These are phyloP conservation scores for Virgularia gustaviana DNA, from an alignment of 92 coral and sea anemone genomes.

Conservation along the genomic window DNA sequence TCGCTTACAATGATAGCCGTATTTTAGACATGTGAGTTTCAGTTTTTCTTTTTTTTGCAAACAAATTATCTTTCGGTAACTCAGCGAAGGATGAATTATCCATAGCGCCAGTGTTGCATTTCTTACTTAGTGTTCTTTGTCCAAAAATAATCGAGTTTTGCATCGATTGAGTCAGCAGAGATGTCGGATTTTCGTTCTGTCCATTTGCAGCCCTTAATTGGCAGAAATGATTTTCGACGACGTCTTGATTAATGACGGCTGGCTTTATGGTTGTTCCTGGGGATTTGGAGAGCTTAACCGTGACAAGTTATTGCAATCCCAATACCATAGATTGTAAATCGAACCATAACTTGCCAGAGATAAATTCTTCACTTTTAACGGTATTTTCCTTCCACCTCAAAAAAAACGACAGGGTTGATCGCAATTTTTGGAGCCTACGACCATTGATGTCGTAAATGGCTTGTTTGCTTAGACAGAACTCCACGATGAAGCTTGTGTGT, in stretches of 20 bases:
- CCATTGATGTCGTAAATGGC: constrained; percentile 25
- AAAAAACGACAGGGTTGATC: constrained; percentile 28
- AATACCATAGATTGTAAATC: constrained; percentile 59
- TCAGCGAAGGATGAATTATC: constrained; percentile 29
- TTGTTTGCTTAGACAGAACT: constrained; percentile 12
- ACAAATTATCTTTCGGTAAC: constrained; percentile 28
- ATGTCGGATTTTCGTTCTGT: constrained; percentile 59
- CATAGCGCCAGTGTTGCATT: constrained; percentile 43
- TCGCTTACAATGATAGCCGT: no score
- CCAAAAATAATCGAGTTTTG: constrained; percentile 55
- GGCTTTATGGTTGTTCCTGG: constrained; percentile 56
- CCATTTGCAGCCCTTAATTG: constrained; percentile 56
- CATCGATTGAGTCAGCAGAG: constrained; percentile 29
- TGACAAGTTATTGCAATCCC: constrained; percentile 41
- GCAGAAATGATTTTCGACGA: constrained; percentile 61
- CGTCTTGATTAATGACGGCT: constrained; percentile 65
- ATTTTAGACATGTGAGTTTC: no score
- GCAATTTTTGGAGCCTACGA: constrained; percentile 19
- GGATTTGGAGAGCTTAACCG: constrained; percentile 31
- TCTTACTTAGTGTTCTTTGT: constrained; percentile 45
- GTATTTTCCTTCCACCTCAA: constrained; percentile 25
- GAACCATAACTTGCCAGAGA: constrained; percentile 57
- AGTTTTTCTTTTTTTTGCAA: no score
- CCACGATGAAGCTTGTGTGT: constrained; percentile 40
- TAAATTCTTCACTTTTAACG: constrained; percentile 22